Base-by-base conservation (phyloP, 2,888 invertebrate species). In the Acanthosepion lycidas region DNA sequence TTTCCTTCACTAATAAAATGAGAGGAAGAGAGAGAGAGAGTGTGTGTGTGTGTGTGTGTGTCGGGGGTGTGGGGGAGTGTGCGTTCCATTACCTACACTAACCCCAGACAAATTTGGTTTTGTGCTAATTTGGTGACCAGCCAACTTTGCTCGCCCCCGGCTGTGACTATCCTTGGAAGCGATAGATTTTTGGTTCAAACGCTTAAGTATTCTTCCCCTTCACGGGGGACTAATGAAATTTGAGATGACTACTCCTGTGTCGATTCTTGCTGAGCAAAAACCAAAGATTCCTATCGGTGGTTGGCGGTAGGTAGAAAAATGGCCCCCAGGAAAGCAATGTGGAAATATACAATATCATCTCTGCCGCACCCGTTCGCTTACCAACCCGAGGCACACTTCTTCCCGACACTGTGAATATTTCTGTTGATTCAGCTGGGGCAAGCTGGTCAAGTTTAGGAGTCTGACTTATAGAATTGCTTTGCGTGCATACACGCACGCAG, bases 181-280 rank as follows among this genome's bases (percentile, higher is more conserved):
- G n/a, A n/a, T 33, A n/a, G 78, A 15, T n/a, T 78, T 42, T 33
- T n/a, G 9, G n/a, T 33, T 78, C 78, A 78, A 78, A 78, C n/a
- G 78, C 23, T 78, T 5, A n/a, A 15, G 15, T 78, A 78, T 78
- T 33, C n/a, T 33, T 8, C n/a, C 33, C 78, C 78, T 78, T 78
- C n/a, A 12, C 78, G 78, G 78, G 78, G n/a, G 78, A n/a, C 78
- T 78, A 78, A 78, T 78, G 78, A 78, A 78, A 78, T 78, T n/a
- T 8, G 78, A 78, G 78, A 78, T 78, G n/a, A 12, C n/a, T 78
- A 78, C 78, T 33, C n/a, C n/a, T 78, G 78, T 15, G 78, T 78
- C 15, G 78, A 33, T 78, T 23, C n/a, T n/a, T 15, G n/a, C 78
- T n/a, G n/a, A 33, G 78, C 78, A 78, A n/a, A 78, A 15, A 78